Percentiles rank a stretch among this genome's conserved stretches.
phyloP scores from a whole-genome alignment of 92 coral and sea anemone genomes.

The Porites evermanni region DNA sequence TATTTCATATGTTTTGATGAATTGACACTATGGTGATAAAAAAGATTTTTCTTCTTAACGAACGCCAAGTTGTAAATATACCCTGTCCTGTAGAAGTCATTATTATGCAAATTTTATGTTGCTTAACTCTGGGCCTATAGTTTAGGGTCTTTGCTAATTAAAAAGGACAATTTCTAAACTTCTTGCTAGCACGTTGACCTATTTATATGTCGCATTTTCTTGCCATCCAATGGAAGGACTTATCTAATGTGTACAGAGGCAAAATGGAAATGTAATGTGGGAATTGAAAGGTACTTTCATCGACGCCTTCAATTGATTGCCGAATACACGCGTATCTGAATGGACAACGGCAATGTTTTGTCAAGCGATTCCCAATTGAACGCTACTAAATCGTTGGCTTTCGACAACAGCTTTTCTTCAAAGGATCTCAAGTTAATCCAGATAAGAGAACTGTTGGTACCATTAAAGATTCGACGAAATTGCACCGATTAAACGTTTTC shows the following conservation, averaged over 20 bases:
- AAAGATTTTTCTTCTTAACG: slow-evolving; percentile 13
- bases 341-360: not conserved
- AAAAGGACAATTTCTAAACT: slow-evolving; percentile 26
- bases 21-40: slow-evolving; percentile 3
- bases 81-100: slow-evolving; percentile 14
- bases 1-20: not conserved
- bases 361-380: not conserved
- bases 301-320: slow-evolving; percentile 1
- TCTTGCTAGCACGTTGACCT: slow-evolving; percentile 16
- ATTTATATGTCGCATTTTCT: slow-evolving; percentile 25
- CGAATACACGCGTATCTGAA: not conserved
- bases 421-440: not conserved
- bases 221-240: slow-evolving; percentile 34
- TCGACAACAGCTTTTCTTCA: not conserved
- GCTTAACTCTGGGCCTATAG: slow-evolving; percentile 17
- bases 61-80: slow-evolving; percentile 2
- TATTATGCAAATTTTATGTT: slow-evolving; percentile 30
- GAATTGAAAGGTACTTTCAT: not conserved
- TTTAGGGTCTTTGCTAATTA: slow-evolving; percentile 35
- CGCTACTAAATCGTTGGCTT: not conserved
- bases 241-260: slow-evolving; percentile 18
- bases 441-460: not conserved
- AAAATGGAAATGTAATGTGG: slow-evolving; percentile 14
- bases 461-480: slow-evolving; percentile 1
- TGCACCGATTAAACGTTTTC: not conserved